Evolutionary conservation across 2,797 vertebrate species (phyloP), one percentile per base, ranked within the genome.

Genomic region (Pipistrellus kuhlii): DNA sequence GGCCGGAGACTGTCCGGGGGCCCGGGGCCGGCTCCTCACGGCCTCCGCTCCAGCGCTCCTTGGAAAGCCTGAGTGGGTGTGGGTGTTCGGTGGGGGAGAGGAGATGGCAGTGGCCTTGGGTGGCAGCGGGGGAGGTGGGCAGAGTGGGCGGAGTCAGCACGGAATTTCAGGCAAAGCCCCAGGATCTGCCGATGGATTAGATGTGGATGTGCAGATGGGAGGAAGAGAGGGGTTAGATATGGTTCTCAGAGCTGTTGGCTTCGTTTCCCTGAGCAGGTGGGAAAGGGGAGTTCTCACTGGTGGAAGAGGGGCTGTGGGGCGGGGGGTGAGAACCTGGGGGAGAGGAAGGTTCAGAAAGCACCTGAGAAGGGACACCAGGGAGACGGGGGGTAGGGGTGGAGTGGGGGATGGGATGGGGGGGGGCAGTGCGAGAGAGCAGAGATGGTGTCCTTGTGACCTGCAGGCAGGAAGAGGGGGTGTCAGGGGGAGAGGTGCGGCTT

Each of bases 21-120:
- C 9, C 2, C 44, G 44, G 44, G 44, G 44, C 8, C 10, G 10
- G 44, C 9, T 12, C 44, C 44, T 46, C 44, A 2, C 4, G 44
- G 48, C 80, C 17, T 86, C 41, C 46, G 1, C 55, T 32, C 27
- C 17, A 21, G 46, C 35, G 38, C 8, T 23, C 68, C 72, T 53
- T 5, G 53, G 55, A 13, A 55, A 44, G 6, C 25, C 32, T 23
- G 12, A n/a, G 38, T 3, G 41, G 8, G 38, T 3, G 32, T 21
- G 30, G 12, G 2, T 2, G 3, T 1, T 4, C 17, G 18, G 23
- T 32, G 3, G 3, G 38, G 25, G 32, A 18, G 73, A 6, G 0
- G 8, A 62, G n/a, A 51, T 21, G 13, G 25, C 0, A 5, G 51
- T 25, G 44, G 35, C 18, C 73, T 7, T 1, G 27, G 18, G 35